Conservation (phyloP, 1,140 invertebrate species). For the Tyrophagus putrescentiae region DNA sequence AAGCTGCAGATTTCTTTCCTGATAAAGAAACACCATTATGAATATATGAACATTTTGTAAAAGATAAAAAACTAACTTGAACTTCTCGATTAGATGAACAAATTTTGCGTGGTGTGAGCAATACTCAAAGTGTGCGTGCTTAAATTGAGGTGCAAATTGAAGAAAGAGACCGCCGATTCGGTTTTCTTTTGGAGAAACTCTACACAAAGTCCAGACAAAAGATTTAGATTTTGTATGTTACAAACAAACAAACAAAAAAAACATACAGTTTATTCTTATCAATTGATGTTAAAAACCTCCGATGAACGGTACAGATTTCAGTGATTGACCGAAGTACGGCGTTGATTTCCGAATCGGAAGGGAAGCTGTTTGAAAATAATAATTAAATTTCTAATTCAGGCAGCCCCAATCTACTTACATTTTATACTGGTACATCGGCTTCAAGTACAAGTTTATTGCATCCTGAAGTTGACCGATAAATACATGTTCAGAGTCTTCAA, state of each 20-base stretch:
- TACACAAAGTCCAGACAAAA: slow-evolving; percentile 29
- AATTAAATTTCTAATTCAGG: neutral
- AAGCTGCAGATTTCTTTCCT: slow-evolving; percentile 17
- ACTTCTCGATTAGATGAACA: slow-evolving; percentile 74
- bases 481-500: slow-evolving; percentile 76
- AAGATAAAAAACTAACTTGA: slow-evolving; percentile 45
- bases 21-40: neutral
- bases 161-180: slow-evolving; percentile 81
- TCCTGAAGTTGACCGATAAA: slow-evolving; percentile 74
- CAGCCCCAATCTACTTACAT: slow-evolving; percentile 47
- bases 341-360: slow-evolving; percentile 57
- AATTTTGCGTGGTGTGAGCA: slow-evolving; percentile 81
- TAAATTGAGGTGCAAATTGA: slow-evolving; percentile 65
- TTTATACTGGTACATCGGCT: slow-evolving; percentile 61
- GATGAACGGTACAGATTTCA: slow-evolving; percentile 17
- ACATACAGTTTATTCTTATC: slow-evolving; percentile 8
- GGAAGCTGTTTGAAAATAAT: slow-evolving; percentile 47
- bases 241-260: slow-evolving; percentile 13
- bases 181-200: slow-evolving; percentile 53
- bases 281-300: slow-evolving; percentile 1
- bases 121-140: slow-evolving; percentile 68
- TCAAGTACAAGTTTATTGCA: slow-evolving; percentile 63
- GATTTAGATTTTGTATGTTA: neutral
- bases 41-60: too few species aligned
- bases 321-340: slow-evolving; percentile 43